Base-by-base conservation (phyloP, 2,113 vertebrate genomes). In the Siphamia tubifer region DNA sequence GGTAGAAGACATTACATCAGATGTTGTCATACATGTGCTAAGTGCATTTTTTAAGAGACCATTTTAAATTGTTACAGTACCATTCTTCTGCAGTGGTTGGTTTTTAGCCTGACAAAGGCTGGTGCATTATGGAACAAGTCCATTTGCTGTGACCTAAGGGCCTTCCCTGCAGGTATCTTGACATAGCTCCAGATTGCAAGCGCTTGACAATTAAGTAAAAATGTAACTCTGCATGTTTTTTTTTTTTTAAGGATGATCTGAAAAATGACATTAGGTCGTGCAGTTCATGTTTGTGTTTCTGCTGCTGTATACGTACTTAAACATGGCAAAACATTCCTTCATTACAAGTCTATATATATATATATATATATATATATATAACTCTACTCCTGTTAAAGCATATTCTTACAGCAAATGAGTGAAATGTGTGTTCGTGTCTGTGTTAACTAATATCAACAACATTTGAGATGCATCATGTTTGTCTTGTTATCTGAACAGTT, bases 71-170 rank as follows among this genome's bases (percentile, higher is more conserved):
- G n/a, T n/a, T n/a, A n/a, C n/a, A 28, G 10, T 36, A 10, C 16
- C 5, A 24, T 20, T n/a, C n/a, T n/a, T 19, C 16, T 30, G 2
- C 19, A 60, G 42, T 35, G 13, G 12, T 28, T 17, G 6, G 23
- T 40, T 65, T 60, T 78, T 30, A 40, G 5, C 36, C 56, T 52
- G 8, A 52, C 34, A 68, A 45, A 52, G 34, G 15, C 17, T 55
- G 35, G 35, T 51, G 27, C 11, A 55, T 77, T 8, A 35, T 27
- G 30, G 24, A 61, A 57, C 2, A 75, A 48, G 31, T 40, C 55
- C 57, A 76, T 76, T 74, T 61, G 34, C 45, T 45, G 47, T 35
- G 23, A 55, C 56, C 65, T 30, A 16, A 47, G 49, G 70, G 68
- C 51, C 63, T 71, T 77, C 42, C 35, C 45, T 68, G 42, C 28